These are phyloP conservation scores for Neoscelio sp. DNA, from an alignment of 2,888 invertebrate species.

Conservation along the genomic window DNA sequence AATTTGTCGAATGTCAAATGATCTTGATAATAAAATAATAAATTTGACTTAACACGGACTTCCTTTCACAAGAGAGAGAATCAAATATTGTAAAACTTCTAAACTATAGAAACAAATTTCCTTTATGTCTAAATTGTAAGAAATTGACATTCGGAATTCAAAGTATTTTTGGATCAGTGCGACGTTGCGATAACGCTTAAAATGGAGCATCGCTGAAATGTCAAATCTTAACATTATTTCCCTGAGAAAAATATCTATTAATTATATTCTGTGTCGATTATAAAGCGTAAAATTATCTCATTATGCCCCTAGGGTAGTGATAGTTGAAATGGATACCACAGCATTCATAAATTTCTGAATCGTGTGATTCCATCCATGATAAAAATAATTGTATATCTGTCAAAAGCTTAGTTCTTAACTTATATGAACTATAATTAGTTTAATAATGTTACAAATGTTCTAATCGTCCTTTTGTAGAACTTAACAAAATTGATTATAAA, in stretches of 20 bases:
- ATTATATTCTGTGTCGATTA: slow-evolving; percentile 27
- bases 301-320: slow-evolving; percentile 32
- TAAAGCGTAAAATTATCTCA: slow-evolving; percentile 18
- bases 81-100: too few species aligned
- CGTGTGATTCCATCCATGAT: not conserved
- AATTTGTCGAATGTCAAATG: too few species aligned
- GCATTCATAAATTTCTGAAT: slow-evolving; percentile 12
- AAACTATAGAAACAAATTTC: too few species aligned
- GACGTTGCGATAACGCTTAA: too few species aligned
- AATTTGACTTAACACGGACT: too few species aligned
- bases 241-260: not conserved
- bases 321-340: slow-evolving; percentile 34
- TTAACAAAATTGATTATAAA: too few species aligned
- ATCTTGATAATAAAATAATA: too few species aligned
- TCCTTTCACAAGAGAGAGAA: too few species aligned
- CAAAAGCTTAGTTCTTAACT: slow-evolving; percentile 4
- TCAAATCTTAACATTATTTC: not conserved
- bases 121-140: too few species aligned
- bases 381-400: slow-evolving; percentile 27
- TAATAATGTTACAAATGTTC: too few species aligned
- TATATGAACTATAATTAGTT: slow-evolving; percentile 7
- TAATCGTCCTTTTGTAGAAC: not conserved
- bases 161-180: too few species aligned
- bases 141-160: too few species aligned
- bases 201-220: slow-evolving; percentile 9